Base-by-base conservation (phyloP, 64 coral and sea anemone genomes). In the Montipora efflorescens region DNA sequence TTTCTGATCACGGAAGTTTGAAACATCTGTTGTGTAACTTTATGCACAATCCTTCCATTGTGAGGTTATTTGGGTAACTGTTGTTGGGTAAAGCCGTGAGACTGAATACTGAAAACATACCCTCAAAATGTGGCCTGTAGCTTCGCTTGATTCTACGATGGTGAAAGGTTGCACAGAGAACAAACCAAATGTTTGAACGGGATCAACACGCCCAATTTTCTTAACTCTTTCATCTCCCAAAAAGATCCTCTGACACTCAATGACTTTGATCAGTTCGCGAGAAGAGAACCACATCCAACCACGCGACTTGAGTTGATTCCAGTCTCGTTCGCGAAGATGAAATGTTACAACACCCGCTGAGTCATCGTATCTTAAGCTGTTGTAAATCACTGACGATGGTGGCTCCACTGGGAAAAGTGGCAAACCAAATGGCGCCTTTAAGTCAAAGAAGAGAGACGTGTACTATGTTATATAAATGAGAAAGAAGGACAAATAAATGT, bases 341-440 rank as follows among this genome's bases (percentile, higher is more conserved):
- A 92, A 92, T 66, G 80, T 92, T 7, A 84, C 79, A 3, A 76
- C 22, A 5, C 45, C 22, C 15, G 51, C 61, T 0, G 43, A 19
- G 13, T 83, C 90, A 73, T 92, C 80, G 74, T 83, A 92, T 76
- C 90, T 67, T 12, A 92, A 47, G 69, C 80, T 92, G 51, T 92
- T 92, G 53, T 83, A 75, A 73, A 92, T 75, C 13, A 66, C 53
- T 70, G 64, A 58, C 55, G 67, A n/a, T 5, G 13, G 4, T 5
- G 7, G 15, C 25, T 90, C 8, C 15, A 50, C 0, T 19, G 77
- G 7, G 7, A 16, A 76, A 76, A 67, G 13, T 16, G 7, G 18
- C 18, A 0, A 14, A 19, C 4, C 15, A 67, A 67, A 12, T 36
- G 28, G 28, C 28, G 28, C 28, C 28, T 36, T 59, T 59, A 13